Percentiles rank a stretch among this genome's conserved stretches.
These are phyloP conservation scores for Steatornis caripensis DNA, from an alignment of 2,113 vertebrate species.

Conservation along the genomic window DNA sequence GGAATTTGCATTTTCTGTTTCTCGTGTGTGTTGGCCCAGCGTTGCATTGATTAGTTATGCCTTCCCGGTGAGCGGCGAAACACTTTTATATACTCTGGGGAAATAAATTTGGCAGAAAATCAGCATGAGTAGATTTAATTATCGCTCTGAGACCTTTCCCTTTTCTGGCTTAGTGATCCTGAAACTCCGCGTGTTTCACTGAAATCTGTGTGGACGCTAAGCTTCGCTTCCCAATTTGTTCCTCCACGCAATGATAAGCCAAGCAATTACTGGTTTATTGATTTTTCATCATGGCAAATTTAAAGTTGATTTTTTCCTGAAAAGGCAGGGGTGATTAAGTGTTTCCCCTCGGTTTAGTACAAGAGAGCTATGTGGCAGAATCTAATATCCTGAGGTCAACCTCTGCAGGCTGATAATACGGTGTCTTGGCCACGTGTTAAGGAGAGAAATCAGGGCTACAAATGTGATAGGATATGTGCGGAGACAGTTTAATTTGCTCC, in stretches of 20 bases:
- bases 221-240: constrained; percentile 86
- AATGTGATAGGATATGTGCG: constrained; percentile 78
- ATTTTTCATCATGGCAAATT: constrained; percentile 98
- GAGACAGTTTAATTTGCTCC: constrained; percentile 85
- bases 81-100: constrained; percentile 87
- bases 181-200: constrained; percentile 64
- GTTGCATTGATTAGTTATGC: constrained; percentile 88
- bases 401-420: constrained; percentile 87
- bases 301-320: constrained; percentile 85
- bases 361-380: constrained; percentile 79
- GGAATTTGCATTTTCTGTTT: constrained; percentile 70
- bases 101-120: constrained; percentile 99
- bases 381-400: constrained; percentile 86
- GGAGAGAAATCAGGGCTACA: constrained; percentile 76
- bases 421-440: constrained; percentile 77
- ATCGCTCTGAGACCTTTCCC: constrained; percentile 88
- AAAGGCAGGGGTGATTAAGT: constrained; percentile 81
- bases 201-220: constrained; percentile 76
- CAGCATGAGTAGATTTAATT: constrained; percentile 99
- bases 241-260: constrained; percentile 87
- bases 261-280: constrained; percentile 98
- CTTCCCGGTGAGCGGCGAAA: constrained; percentile 83
- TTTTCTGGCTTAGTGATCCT: constrained; percentile 78
- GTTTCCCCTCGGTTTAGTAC: constrained; percentile 75
- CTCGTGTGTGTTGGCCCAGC: constrained; percentile 66